Evolutionary conservation across 2,113 vertebrate species (phyloP).

Genomic region (Pluvialis apricaria): DNA sequence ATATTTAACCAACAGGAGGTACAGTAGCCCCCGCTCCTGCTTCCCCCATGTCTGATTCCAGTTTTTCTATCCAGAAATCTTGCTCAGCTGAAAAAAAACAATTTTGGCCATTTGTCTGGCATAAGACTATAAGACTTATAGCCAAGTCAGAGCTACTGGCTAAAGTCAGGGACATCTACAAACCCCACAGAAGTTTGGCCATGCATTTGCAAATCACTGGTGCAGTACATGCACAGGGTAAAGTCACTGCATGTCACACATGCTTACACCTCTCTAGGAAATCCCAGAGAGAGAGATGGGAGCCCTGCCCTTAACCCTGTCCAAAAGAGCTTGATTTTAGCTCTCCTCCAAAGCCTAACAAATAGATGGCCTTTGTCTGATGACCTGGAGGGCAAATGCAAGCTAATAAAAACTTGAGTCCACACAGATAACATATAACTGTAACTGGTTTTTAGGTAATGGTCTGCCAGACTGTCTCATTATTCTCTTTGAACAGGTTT

Average conservation of each 20-base stretch:
- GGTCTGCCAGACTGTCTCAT: conserved; percentile 34
- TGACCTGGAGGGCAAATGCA: conserved; percentile 21
- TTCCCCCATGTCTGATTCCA: background rate
- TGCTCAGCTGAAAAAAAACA: background rate
- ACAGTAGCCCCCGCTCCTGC: background rate
- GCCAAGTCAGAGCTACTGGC: background rate
- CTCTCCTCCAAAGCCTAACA: background rate
- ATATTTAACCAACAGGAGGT: background rate
- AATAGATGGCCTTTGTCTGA: conserved; percentile 33
- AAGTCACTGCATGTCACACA: background rate
- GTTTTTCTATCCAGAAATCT: background rate
- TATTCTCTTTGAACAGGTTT: conserved; percentile 48
- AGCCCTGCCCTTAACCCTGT: background rate
- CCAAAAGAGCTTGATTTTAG: background rate
- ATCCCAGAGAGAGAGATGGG: background rate
- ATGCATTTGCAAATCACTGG: background rate
- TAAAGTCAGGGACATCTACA: background rate
- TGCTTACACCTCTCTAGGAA: background rate
- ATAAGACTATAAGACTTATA: background rate
- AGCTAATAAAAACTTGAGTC: conserved; percentile 45
- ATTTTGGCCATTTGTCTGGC: background rate
- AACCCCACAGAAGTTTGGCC: background rate
- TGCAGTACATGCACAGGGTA: background rate
- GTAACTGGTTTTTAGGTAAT: conserved; percentile 43
- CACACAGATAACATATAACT: conserved; percentile 10